Evolutionary conservation across 2,888 invertebrate genomes (phyloP).

Genomic region (Luperina nickerlii): DNA sequence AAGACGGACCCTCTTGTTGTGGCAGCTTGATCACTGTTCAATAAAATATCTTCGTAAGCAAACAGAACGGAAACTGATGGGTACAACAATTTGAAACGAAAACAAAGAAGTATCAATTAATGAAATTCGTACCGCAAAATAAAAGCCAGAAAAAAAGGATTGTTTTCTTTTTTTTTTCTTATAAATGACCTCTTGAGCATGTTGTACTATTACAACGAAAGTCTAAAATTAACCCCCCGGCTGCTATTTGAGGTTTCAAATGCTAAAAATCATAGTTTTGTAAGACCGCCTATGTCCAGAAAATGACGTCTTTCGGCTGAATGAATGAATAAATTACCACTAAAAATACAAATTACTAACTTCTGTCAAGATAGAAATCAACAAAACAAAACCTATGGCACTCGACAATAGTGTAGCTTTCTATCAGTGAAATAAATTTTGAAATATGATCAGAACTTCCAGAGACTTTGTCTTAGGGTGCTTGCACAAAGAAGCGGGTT

Average conservation of each 20-base stretch:
- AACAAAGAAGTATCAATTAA: neutral
- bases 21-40: neutral
- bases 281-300: no score
- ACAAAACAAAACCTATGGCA: neutral
- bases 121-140: neutral
- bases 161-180: no score
- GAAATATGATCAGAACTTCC: neutral
- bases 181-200: no score
- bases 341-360: neutral
- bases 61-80: neutral
- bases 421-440: neutral
- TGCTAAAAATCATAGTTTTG: no score
- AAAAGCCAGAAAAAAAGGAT: no score
- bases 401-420: neutral
- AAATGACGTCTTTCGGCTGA: no score
- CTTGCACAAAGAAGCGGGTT: no score
- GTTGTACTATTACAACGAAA: no score
- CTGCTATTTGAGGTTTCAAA: no score
- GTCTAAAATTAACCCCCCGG: no score
- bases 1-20: constrained; percentile 10
- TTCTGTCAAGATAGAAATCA: no score
- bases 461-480: no score
- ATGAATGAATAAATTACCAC: neutral
- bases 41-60: neutral
- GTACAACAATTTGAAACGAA: neutral